Conservation (phyloP, 2,888 invertebrate genomes). For the Invenusta paracnida region DNA sequence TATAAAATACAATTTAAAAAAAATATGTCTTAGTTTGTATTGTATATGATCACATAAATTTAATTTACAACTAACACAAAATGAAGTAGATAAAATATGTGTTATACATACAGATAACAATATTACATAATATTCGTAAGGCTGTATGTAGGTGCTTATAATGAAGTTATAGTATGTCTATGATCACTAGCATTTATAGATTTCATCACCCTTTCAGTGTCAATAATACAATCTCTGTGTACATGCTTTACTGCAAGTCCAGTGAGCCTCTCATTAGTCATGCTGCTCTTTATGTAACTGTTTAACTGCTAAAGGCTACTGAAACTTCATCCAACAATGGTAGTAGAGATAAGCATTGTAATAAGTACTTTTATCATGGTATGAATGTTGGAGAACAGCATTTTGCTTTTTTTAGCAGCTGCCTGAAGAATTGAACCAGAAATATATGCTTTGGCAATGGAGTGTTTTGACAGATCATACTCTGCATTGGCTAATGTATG, state of each 20-base stretch:
- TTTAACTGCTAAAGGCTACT: neutral
- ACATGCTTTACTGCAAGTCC: neutral
- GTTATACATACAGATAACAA: too few relatives aligned
- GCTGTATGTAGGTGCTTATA: neutral
- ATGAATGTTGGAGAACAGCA: neutral
- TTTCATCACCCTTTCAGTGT: neutral
- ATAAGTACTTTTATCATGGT: neutral
- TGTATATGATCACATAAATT: neutral
- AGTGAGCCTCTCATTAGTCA: neutral
- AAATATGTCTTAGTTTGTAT: too few relatives aligned
- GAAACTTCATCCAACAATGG: neutral
- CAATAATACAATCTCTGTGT: neutral
- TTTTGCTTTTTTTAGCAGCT: neutral
- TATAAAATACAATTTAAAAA: too few relatives aligned
- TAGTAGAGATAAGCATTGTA: neutral
- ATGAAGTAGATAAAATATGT: neutral
- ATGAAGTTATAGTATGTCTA: neutral
- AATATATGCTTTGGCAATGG: neutral
- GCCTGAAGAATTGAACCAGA: neutral
- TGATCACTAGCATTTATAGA: neutral
- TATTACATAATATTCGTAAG: too few relatives aligned
- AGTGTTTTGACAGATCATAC: neutral
- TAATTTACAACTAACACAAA: neutral
- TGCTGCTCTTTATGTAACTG: neutral
- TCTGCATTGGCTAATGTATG: neutral